Conservation (phyloP, 2,797 vertebrate genomes). For the Cichlasoma orientale region DNA sequence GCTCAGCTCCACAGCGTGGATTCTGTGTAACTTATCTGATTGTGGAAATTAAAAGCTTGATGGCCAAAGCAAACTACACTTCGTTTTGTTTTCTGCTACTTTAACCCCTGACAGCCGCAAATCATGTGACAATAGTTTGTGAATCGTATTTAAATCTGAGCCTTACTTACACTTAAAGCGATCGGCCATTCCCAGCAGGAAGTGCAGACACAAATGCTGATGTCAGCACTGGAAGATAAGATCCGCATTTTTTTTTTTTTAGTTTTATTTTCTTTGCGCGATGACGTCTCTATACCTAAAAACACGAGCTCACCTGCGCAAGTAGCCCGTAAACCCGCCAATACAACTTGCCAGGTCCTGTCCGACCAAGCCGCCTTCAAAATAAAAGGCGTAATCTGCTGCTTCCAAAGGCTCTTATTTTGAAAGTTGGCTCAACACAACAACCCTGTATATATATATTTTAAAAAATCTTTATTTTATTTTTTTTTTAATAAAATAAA, state of each 20-base stretch:
- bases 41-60: neutral
- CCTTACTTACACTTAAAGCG: constrained; percentile 11
- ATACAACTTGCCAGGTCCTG: constrained; percentile 18
- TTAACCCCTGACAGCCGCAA: neutral
- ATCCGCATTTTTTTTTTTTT: constrained; percentile 11
- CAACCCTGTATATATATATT: too few species aligned
- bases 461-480: too few species aligned
- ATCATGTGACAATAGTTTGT: neutral
- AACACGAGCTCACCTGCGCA: constrained; percentile 6
- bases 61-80: neutral
- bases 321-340: neutral
- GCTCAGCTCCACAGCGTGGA: neutral
- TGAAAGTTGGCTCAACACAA: neutral
- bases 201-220: neutral
- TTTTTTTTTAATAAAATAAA: too few species aligned
- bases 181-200: constrained; percentile 1
- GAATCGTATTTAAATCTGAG: neutral
- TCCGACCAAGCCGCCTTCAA: constrained; percentile 25
- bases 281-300: constrained; percentile 7
- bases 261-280: too few species aligned
- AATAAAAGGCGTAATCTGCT: constrained; percentile 51
- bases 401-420: neutral
- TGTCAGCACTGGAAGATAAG: neutral
- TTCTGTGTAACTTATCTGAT: neutral
- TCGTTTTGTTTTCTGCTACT: neutral